Base-by-base conservation (phyloP, 2,113 vertebrate species). In the Natator depressus region DNA sequence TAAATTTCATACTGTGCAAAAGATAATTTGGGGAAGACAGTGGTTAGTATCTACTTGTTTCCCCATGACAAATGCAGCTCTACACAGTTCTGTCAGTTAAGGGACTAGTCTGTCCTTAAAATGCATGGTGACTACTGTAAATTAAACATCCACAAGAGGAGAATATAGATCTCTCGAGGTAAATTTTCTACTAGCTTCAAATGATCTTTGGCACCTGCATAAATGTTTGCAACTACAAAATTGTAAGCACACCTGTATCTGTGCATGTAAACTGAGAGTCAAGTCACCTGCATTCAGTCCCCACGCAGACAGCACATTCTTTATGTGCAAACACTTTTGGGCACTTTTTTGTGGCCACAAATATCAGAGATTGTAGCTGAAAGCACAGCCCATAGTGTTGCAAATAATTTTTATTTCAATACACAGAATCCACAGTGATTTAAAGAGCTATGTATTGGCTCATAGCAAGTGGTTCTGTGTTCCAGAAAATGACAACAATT, bases 11-110 rank as follows among this genome's bases (percentile, higher is more conserved):
- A 88, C 89, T 88, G 95, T 76, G 11, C 9, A 90, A 90, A 87
- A 96, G 85, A 91, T 95, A 90, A 96, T 54, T 90, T 35, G 83
- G 13, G 19, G 83, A 96, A 86, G 38, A 94, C 85, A 89, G 79
- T n/a, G 59, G 57, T 49, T 12, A 72, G 46, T 80, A 94, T 46
- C 78, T 93, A 78, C 59, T 93, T 82, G 35, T n/a, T 84, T 96
- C 29, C 84, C 84, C 82, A 91, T 91, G 91, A 97, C 54, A 92
- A 35, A n/a, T 42, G 55, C 62, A 92, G 49, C 81, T 72, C 22
- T 59, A 88, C 94, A 94, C 95, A 95, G 42, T 88, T 91, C 59
- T 80, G 82, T 54, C 8, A 1, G 88, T 92, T 96, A 49, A 82
- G 91, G 84, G 95, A 95, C 17, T 16, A 35, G 82, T 38, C 82